Percentiles rank a stretch among this genome's conserved stretches.
These are phyloP conservation scores for Spinus pinus DNA, from an alignment of 2,797 vertebrate genomes.

Conservation along the genomic window DNA sequence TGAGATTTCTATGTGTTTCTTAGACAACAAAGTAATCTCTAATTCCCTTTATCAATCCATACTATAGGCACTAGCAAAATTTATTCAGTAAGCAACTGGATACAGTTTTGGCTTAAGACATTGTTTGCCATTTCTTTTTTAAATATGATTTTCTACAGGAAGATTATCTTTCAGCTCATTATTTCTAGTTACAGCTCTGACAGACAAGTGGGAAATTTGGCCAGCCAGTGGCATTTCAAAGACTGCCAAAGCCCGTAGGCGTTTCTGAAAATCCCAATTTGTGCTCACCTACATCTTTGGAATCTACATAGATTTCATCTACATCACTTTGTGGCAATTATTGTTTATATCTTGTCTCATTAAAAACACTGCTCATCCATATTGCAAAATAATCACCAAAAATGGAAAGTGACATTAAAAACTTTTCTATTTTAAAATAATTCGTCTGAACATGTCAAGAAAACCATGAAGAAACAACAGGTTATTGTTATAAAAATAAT, in stretches of 20 bases:
- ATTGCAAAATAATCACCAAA: conserved; percentile 1
- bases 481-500: neutral
- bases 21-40: neutral
- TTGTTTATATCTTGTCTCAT: neutral
- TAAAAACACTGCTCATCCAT: neutral
- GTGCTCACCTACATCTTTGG: neutral
- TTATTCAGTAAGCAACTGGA: neutral
- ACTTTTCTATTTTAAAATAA: neutral
- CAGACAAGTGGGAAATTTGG: neutral
- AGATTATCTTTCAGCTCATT: neutral
- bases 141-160: neutral
- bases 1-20: neutral
- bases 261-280: neutral
- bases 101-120: neutral
- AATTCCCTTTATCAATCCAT: neutral
- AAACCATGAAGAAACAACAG: neutral
- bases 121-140: neutral
- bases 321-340: neutral
- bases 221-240: neutral
- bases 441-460: neutral
- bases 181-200: conserved; percentile 1
- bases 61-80: neutral
- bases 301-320: neutral
- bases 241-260: neutral
- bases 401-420: neutral